These are phyloP conservation scores for Drosophila acutilabella DNA, from an alignment of 2,888 invertebrate species.

Conservation along the genomic window DNA sequence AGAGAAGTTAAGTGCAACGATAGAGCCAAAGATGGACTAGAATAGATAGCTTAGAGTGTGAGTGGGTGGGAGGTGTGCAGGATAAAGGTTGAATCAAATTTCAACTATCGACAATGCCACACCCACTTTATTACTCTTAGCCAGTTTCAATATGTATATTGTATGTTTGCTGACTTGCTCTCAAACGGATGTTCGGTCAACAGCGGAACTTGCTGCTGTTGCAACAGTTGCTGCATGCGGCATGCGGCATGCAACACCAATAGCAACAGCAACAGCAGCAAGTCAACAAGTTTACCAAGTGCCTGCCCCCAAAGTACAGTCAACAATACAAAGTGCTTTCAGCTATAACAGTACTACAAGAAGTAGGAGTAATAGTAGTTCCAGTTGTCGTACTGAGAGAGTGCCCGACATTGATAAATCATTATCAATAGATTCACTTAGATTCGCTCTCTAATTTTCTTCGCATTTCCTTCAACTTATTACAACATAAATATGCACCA, in stretches of 20 bases:
- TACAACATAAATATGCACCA: conserved; percentile 64
- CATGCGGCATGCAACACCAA: conserved; percentile 18
- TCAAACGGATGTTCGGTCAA: conserved; percentile 51
- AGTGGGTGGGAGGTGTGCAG: neutral
- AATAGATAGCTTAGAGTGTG: neutral
- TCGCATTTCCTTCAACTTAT: conserved; percentile 2
- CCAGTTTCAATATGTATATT: conserved; percentile 9
- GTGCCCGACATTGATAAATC: conserved; percentile 40
- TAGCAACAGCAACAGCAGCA: conserved; percentile 10
- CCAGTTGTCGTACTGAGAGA: neutral
- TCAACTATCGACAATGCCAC: conserved; percentile 29
- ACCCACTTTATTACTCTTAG: conserved; percentile 1
- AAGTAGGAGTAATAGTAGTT: too few species aligned
- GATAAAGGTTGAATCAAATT: conserved; percentile 19
- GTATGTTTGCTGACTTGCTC: conserved; percentile 1
- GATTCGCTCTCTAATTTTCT: neutral
- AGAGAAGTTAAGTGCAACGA: neutral
- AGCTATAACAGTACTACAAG: too few species aligned
- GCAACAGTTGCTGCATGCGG: conserved; percentile 26
- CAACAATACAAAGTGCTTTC: conserved; percentile 27
- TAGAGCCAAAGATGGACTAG: neutral
- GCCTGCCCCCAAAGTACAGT: conserved; percentile 23
- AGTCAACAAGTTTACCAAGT: conserved; percentile 30
- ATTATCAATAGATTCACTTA: conserved; percentile 8
- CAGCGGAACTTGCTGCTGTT: conserved; percentile 36